Evolutionary conservation across 2,113 vertebrate genomes (phyloP).

Genomic region (Telmatochromis sp.): DNA sequence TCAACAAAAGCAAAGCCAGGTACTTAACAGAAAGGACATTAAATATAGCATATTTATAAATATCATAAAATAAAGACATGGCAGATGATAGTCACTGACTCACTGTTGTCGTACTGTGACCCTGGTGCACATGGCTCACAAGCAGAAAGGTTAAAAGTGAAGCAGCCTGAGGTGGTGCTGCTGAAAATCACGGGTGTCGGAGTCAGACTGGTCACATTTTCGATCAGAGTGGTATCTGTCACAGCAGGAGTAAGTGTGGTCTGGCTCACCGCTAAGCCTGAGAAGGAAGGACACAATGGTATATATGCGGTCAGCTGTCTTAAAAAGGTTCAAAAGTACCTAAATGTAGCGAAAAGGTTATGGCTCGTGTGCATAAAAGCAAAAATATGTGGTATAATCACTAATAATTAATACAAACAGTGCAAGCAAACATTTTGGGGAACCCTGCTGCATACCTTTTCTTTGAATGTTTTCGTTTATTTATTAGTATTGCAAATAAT

Average conservation of each 20-base stretch:
- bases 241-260: slow-evolving; percentile 63
- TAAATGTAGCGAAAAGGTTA: neutral
- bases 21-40: neutral
- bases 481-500: neutral
- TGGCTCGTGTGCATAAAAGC: neutral
- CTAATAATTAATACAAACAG: neutral
- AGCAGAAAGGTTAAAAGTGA: slow-evolving; percentile 64
- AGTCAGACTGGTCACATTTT: slow-evolving; percentile 41
- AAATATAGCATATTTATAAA: neutral
- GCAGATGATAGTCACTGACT: neutral
- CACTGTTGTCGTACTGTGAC: slow-evolving; percentile 67
- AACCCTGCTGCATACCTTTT: neutral
- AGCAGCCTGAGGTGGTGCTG: slow-evolving; percentile 64
- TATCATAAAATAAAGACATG: neutral
- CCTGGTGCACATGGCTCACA: slow-evolving; percentile 76
- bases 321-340: neutral
- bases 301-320: neutral
- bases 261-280: slow-evolving; percentile 67
- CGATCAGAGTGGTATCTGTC: slow-evolving; percentile 42
- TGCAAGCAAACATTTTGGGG: neutral
- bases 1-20: neutral
- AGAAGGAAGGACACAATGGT: neutral
- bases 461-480: neutral
- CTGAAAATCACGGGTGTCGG: slow-evolving; percentile 42
- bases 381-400: neutral